Evolutionary conservation across 2,113 vertebrate species (phyloP), one percentile per base, ranked within the genome.

Genomic region (Phrynosoma blainvillii): DNA sequence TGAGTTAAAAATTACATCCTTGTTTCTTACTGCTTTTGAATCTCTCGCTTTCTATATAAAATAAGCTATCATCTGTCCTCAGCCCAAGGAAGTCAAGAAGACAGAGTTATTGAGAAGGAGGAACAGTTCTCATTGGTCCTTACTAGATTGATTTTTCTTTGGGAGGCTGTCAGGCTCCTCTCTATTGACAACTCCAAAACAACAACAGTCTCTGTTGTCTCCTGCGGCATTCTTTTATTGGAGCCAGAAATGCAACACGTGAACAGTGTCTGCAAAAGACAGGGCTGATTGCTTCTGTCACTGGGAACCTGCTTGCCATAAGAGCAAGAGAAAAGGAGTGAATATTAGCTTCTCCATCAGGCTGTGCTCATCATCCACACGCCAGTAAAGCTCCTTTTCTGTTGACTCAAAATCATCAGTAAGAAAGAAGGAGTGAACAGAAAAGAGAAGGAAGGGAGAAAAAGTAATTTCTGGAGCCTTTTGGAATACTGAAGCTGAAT

Each of bases 381-480:
- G 65, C 62, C 86, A 85, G 32, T 62, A 47, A 18, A 27, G 21
- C 10, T n/a, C 7, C 25, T 87, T 13, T 62, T 87, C 42, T 79
- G 1, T 89, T 90, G n/a, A 78, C 54, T 66, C 65, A 90, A 91
- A 92, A 80, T 62, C 42, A 66, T 93, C 91, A 86, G 80, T 91
- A 52, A 79, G 79, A 87, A 93, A 82, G 86, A 76, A 16, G 59
- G 16, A 77, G 59, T 47, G 25, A 66, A n/a, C 27, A 68, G 76
- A 77, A 73, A 32, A 87, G 86, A 79, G 91, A 79, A 78, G 42
- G 87, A 90, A 91, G 90, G 65, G 88, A 52, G 91, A 59, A 80
- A 82, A 91, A 82, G 86, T 89, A 88, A 87, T 91, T 93, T 89
- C 68, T 85, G 75, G 89, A 91, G 82, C 84, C 90, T 81, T 92